Conservation (phyloP, 2,113 vertebrate species). For the Mustela nigripes region DNA sequence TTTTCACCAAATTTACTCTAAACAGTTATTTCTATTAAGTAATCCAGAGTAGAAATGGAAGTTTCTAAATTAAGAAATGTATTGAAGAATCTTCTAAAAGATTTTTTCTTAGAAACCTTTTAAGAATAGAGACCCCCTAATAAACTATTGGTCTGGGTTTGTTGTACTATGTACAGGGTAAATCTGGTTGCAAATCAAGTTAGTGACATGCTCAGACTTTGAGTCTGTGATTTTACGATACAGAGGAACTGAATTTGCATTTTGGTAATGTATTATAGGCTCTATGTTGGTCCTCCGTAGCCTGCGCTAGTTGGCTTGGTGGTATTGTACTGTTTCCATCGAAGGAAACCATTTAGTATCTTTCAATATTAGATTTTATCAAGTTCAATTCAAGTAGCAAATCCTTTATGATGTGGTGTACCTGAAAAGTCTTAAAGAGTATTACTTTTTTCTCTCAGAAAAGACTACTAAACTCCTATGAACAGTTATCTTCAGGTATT, state of each 20-base stretch:
- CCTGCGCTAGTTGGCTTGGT: constrained; percentile 15
- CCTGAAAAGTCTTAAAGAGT: constrained; percentile 37
- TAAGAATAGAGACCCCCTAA: not conserved
- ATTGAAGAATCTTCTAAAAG: constrained; percentile 42
- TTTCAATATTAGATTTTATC: constrained; percentile 42
- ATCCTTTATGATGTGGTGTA: constrained; percentile 1
- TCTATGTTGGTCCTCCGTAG: not conserved
- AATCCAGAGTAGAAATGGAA: constrained; percentile 9
- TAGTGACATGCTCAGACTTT: not conserved
- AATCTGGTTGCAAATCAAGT: not conserved
- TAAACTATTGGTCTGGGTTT: not conserved
- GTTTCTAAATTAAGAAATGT: not conserved
- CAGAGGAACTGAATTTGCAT: not conserved
- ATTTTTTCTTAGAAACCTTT: constrained; percentile 31
- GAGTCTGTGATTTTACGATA: not conserved
- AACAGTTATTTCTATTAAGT: constrained; percentile 50
- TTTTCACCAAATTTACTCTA: constrained; percentile 21
- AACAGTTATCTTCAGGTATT: not conserved
- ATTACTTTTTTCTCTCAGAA: constrained; percentile 38
- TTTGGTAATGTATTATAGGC: not conserved
- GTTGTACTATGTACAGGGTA: not conserved
- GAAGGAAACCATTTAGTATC: constrained; percentile 28
- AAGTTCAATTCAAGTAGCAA: constrained; percentile 49
- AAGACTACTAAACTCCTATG: not conserved
- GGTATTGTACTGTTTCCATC: constrained; percentile 20